These are phyloP conservation scores for Drosophila mimetica DNA, from an alignment of 2,888 invertebrate species.

Conservation along the genomic window DNA sequence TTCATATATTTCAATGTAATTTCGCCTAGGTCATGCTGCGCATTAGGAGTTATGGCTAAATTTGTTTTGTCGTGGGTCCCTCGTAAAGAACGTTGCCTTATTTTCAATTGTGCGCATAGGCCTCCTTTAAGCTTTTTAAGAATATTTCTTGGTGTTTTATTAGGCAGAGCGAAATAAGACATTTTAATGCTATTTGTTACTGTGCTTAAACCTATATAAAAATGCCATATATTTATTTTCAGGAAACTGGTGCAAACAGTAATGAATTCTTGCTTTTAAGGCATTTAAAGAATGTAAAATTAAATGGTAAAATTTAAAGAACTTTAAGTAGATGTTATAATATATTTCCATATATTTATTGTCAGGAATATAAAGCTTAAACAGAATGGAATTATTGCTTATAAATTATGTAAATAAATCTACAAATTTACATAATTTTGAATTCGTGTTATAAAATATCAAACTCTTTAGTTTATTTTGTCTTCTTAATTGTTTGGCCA, in stretches of 20 bases:
- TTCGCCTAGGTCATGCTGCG: conserved; percentile 31
- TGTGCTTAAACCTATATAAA: background rate
- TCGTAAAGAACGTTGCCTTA: conserved; percentile 21
- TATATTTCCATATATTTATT: no score
- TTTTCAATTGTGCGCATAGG: conserved; percentile 1
- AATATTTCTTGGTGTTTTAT: conserved; percentile 4
- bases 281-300: no score
- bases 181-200: conserved; percentile 2
- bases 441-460: no score
- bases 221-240: background rate
- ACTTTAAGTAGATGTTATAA: no score
- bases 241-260: no score
- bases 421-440: no score
- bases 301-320: no score
- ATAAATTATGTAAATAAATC: no score
- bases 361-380: no score
- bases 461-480: no score
- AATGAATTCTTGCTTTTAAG: background rate
- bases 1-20: conserved; percentile 49
- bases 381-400: no score
- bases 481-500: no score
- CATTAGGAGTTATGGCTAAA: conserved; percentile 49
- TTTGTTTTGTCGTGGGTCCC: conserved; percentile 24
- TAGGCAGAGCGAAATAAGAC: conserved; percentile 14
- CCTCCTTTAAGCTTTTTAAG: conserved; percentile 12